phyloP scores from a whole-genome alignment of 2,888 invertebrate genomes.

The Limulus polyphemus region DNA sequence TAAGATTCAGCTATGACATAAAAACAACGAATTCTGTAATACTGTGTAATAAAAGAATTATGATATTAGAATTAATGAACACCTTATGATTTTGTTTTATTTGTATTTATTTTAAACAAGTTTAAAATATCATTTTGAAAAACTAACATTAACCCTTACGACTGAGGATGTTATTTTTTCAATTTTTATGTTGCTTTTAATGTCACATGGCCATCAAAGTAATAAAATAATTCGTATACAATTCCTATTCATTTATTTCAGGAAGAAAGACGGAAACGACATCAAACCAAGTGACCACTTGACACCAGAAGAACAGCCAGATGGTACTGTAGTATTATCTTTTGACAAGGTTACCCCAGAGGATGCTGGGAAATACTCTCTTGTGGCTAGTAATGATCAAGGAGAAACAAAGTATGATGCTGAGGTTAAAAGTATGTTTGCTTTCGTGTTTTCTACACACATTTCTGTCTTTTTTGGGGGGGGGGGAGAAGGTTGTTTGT shows the following conservation, averaged over 20 bases:
- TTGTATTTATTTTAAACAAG: too few species aligned
- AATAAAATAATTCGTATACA: neutral
- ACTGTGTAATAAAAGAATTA: too few species aligned
- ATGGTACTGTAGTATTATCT: constrained; percentile 59
- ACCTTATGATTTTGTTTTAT: too few species aligned
- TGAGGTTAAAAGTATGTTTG: constrained; percentile 6
- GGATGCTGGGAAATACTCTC: constrained; percentile 18
- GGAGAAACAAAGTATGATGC: constrained; percentile 10
- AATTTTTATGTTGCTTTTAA: constrained; percentile 39
- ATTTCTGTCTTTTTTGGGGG: too few species aligned
- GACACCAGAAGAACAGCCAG: constrained; percentile 48
- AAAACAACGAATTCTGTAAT: too few species aligned
- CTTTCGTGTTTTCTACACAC: too few species aligned
- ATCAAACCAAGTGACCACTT: constrained; percentile 32
- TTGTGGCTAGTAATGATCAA: constrained; percentile 14
- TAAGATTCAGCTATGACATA: too few species aligned
- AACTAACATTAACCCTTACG: too few species aligned
- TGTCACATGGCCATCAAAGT: neutral
- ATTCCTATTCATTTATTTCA: neutral
- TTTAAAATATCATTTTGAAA: too few species aligned
- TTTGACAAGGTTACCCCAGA: constrained; percentile 7
- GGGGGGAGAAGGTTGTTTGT: too few species aligned
- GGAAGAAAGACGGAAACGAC: constrained; percentile 58
- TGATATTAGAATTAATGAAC: too few species aligned
- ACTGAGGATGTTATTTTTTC: too few species aligned